These are phyloP conservation scores for Sphaeramia orbicularis DNA, from an alignment of 2,797 vertebrate genomes.

Conservation along the genomic window DNA sequence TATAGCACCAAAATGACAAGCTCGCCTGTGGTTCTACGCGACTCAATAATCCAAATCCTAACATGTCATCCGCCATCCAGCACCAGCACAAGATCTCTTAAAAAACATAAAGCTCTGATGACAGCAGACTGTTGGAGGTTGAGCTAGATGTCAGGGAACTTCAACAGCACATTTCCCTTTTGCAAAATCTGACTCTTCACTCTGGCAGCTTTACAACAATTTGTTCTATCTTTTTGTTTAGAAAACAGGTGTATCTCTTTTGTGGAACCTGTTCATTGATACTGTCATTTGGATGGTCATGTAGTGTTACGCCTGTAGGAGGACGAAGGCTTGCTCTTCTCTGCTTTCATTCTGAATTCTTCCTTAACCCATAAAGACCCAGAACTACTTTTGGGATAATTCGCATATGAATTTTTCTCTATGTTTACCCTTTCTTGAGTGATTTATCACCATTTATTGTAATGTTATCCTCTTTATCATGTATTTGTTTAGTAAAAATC, in stretches of 20 bases:
- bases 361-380: not conserved
- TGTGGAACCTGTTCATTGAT: slow-evolving; percentile 23
- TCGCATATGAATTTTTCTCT: no score
- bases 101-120: slow-evolving; percentile 38
- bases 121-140: slow-evolving; percentile 42
- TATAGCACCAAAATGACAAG: slow-evolving; percentile 77
- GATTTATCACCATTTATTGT: no score
- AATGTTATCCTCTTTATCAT: no score
- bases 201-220: slow-evolving; percentile 21
- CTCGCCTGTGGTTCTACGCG: slow-evolving; percentile 60
- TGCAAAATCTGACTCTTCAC: slow-evolving; percentile 33
- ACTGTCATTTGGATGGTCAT: slow-evolving; percentile 2
- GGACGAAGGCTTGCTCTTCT: not conserved
- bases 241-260: not conserved
- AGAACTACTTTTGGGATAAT: no score
- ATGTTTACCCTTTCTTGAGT: no score
- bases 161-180: slow-evolving; percentile 41
- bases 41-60: slow-evolving; percentile 71
- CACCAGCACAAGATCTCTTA: slow-evolving; percentile 50
- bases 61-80: slow-evolving; percentile 56
- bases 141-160: slow-evolving; percentile 32
- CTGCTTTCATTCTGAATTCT: not conserved
- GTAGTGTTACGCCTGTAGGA: slow-evolving; percentile 2
- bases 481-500: no score
- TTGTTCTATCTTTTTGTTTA: not conserved